Base-by-base conservation (phyloP, 2,888 invertebrate genomes). In the Actias luna region DNA sequence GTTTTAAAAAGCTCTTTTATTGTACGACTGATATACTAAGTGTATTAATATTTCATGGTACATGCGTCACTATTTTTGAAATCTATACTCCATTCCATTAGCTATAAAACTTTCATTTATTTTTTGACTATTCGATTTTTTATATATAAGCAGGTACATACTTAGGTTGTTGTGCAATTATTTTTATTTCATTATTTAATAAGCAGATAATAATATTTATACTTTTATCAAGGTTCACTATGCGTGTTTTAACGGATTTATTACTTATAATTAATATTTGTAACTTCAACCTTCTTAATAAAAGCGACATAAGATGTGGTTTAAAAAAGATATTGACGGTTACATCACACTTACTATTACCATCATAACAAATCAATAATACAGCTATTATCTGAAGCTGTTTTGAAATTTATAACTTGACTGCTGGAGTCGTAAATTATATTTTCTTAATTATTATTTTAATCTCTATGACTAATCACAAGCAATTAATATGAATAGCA, bases 1-100 rank as follows among this genome's bases (percentile, higher is more conserved):
- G 89, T 90, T 89, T 88, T 89, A 87, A 84, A 90, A 90, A 91
- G 90, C 89, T 89, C 87, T 87, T 88, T 89, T 89, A 90, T 89
- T 89, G 85, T 88, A 79, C 77, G 83, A 80, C 82, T 80, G 80
- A 80, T 81, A 78, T 78, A 77, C 74, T 77, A 42, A 77, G 68
- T 69, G 72, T 75, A 72, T 74, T 69, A 68, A 64, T 67, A 59
- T 63, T 59, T 65, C 60, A 65, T 62, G 70, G 22, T 61, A 69
- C 69, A 70, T 50, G 60, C 39, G 29, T 64, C 55, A 59, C 57
- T 59, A 69, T 59, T 64, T 25, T 73, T 65, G 67, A 67, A 73
- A 69, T 72, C 62, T 75, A 69, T 65, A 67, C 76, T 75, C 68
- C 70, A 72, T 73, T 58, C 36, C 62, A 60, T 63, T 63, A 69